Evolutionary conservation across 2,113 vertebrate genomes (phyloP), one percentile per base, ranked within the genome.

Genomic region (Phaethon lepturus): DNA sequence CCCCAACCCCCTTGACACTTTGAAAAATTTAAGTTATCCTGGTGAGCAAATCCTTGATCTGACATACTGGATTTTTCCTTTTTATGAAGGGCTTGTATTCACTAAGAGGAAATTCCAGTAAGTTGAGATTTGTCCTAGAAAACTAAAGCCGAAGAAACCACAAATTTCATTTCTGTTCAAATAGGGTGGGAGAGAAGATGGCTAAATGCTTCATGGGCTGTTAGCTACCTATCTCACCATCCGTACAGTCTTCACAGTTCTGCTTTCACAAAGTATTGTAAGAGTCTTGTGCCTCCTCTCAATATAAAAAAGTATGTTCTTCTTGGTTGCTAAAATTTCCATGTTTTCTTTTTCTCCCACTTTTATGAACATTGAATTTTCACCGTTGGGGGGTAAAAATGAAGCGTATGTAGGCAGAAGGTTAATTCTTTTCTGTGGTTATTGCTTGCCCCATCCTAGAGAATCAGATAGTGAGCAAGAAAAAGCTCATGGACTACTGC

Each of bases 321-420:
- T 53, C 69, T 59, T 81, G 11, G 19, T 58, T 10, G 6, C 33
- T 44, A 17, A 38, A 2, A 17, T 38, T 78, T 69, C 42, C 3
- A 0, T 17, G 7, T 67, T 47, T n/a, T 66, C 10, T 53, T 79
- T 58, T 33, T 50, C 29, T 71, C 72, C 49, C 7, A 14, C 15
- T 23, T 83, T 47, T 74, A 38, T 76, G 17, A 50, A 40, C 7
- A 5, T 0, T 24, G 11, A 11, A 13, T 38, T 84, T 92, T 69
- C 52, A 44, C 13, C 53, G 7, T 31, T 62, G 18, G 3, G 18
- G 20, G 3, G 33, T 71, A 20, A 52, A 71, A 59, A 28, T 52
- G 28, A 69, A 53, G 23, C 49, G 22, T 33, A 10, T 0, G 0
- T 66, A 19, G n/a, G 35, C 19, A 59, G 72, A 67, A 66, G 1